These are phyloP conservation scores for Mythimna pallens DNA, from an alignment of 2,888 invertebrate species.

Conservation along the genomic window DNA sequence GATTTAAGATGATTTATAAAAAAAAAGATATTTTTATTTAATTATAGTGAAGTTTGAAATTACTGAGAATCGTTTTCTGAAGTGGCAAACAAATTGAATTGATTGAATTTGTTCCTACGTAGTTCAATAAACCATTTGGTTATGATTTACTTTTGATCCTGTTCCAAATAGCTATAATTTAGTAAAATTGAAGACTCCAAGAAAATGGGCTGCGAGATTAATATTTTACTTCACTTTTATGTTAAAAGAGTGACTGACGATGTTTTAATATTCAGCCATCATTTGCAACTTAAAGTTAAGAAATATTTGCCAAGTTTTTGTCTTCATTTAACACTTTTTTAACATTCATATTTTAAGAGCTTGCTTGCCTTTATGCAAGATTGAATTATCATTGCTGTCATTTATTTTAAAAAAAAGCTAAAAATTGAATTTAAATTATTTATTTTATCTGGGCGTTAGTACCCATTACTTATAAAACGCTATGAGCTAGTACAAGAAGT, in stretches of 20 bases:
- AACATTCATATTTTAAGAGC: not conserved
- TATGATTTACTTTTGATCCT: not conserved
- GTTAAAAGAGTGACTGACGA: conserved; percentile 21
- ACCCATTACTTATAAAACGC: no score
- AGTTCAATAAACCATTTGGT: not conserved
- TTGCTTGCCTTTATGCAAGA: no score
- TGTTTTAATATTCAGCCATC: conserved; percentile 21
- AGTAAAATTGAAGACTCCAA: not conserved
- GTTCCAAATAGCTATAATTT: conserved; percentile 1
- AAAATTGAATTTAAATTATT: no score
- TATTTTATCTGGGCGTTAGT: no score
- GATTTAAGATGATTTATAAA: no score
- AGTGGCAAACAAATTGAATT: not conserved
- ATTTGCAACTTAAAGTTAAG: conserved; percentile 26
- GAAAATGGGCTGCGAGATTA: conserved; percentile 13
- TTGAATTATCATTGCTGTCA: not conserved
- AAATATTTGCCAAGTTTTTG: conserved; percentile 9
- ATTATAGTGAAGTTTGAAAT: no score
- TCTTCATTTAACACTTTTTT: not conserved
- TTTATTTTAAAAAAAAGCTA: no score
- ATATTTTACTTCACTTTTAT: conserved; percentile 26
- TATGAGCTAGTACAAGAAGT: no score
- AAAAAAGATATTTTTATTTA: no score
- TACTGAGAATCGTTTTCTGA: no score
- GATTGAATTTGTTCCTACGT: not conserved